phyloP scores from a whole-genome alignment of 1,140 invertebrate genomes.

The Battus philenor region DNA sequence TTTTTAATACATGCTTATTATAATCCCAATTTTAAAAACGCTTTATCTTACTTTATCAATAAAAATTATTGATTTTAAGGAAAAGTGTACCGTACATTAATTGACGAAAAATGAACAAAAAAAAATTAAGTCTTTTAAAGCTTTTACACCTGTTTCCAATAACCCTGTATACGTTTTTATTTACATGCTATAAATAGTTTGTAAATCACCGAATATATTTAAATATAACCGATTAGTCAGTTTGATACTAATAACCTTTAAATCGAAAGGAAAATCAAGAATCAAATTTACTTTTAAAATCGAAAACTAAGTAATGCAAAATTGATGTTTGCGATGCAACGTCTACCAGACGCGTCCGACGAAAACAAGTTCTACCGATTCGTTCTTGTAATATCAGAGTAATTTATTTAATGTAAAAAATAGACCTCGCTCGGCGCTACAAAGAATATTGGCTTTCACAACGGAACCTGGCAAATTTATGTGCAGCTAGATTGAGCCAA shows the following conservation, averaged over 20 bases:
- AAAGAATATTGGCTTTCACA: slow-evolving; percentile 74
- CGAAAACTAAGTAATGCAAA: slow-evolving; percentile 40
- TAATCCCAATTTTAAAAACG: too few species aligned
- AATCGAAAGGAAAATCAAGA: slow-evolving; percentile 21
- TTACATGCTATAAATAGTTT: not conserved
- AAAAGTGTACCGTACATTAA: not conserved
- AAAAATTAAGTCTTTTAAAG: not conserved
- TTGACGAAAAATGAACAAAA: not conserved
- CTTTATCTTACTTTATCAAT: too few species aligned
- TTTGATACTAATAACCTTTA: slow-evolving; percentile 8
- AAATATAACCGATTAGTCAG: not conserved
- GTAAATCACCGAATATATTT: not conserved
- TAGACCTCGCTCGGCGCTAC: slow-evolving; percentile 58
- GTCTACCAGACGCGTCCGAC: slow-evolving; percentile 54
- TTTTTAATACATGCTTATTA: too few species aligned
- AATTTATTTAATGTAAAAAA: slow-evolving; percentile 75
- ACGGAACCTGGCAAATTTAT: slow-evolving; percentile 68
- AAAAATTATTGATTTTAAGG: too few species aligned
- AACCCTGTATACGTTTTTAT: not conserved
- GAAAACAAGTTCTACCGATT: slow-evolving; percentile 65
- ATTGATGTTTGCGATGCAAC: slow-evolving; percentile 53
- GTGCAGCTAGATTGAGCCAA: slow-evolving; percentile 58
- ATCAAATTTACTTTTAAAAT: slow-evolving; percentile 35
- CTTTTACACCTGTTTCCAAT: too few species aligned
- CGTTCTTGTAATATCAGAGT: slow-evolving; percentile 71